phyloP scores from a whole-genome alignment of 2,797 vertebrate genomes.

The Gymnodraco acuticeps region DNA sequence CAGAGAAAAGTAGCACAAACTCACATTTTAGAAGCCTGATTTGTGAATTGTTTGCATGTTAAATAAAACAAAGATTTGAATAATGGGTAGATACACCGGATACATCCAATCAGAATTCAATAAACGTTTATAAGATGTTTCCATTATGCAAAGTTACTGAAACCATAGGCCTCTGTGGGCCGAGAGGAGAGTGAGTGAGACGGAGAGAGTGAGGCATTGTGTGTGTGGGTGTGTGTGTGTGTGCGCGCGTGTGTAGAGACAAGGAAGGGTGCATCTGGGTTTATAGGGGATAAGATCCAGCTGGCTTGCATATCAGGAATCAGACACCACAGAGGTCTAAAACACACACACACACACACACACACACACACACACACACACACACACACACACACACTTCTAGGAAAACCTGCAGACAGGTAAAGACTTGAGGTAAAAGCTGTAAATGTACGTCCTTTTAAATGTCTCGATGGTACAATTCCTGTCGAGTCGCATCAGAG shows the following conservation, averaged over 20 bases:
- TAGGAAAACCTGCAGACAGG: constrained; percentile 44
- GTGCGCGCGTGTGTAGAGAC: constrained; percentile 20
- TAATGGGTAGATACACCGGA: too few relatives aligned
- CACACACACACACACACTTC: constrained; percentile 9
- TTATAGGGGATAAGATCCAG: constrained; percentile 66
- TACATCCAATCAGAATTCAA: too few relatives aligned
- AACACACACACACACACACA: constrained; percentile 9
- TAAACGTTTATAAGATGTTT: too few relatives aligned
- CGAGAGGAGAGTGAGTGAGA: constrained; percentile 40
- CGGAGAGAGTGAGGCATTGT: constrained; percentile 23
- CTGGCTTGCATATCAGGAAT: constrained; percentile 69
- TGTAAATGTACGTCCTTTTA: constrained; percentile 34
- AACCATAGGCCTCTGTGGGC: constrained; percentile 42
- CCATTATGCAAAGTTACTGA: too few relatives aligned
- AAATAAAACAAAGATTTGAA: too few relatives aligned
- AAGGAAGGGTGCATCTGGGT: constrained; percentile 43
- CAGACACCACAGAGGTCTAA: constrained; percentile 62
- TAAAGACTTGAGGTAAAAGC: constrained; percentile 56
- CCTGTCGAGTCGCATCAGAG: constrained; percentile 7
- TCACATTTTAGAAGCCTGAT: too few relatives aligned
- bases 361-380: constrained; percentile 5
- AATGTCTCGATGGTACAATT: constrained; percentile 48
- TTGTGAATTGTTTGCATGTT: too few relatives aligned
- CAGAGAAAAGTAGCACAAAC: too few relatives aligned
- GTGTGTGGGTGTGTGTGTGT: constrained; percentile 19